Evolutionary conservation across 2,113 vertebrate species (phyloP).

Genomic region (Litocranius walleri): DNA sequence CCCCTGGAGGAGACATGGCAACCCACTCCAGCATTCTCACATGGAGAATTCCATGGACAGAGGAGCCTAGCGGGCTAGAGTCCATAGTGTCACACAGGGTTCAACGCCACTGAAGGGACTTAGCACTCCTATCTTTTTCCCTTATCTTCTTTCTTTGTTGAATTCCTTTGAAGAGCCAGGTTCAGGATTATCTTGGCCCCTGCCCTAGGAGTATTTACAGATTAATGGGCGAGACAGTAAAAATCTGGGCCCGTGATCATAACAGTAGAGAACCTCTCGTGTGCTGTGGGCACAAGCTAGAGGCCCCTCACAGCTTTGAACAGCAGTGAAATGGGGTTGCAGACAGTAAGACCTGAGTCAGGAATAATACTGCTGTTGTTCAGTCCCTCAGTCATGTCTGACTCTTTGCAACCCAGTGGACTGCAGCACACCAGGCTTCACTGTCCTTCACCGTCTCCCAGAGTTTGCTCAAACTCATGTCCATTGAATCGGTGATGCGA

Average conservation of each 20-base stretch:
- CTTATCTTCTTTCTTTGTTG: not conserved
- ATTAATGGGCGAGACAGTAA: not conserved
- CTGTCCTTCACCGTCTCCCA: not conserved
- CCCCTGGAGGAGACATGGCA: not conserved
- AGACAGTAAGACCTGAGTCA: not conserved
- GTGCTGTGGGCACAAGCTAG: fast-evolving
- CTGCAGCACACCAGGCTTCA: not conserved
- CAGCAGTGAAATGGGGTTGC: fast-evolving
- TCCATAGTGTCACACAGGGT: not conserved
- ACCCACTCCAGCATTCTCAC: not conserved
- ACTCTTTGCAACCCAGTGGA: not conserved
- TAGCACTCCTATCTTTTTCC: not conserved
- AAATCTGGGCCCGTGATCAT: fast-evolving
- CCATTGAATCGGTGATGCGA: not conserved
- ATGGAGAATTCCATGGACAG: not conserved
- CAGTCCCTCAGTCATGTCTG: not conserved
- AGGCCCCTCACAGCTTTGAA: not conserved
- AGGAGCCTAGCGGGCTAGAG: not conserved
- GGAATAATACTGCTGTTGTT: not conserved
- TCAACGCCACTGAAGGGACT: not conserved
- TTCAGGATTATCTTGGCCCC: not conserved
- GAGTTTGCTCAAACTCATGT: not conserved
- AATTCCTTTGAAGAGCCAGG: not conserved
- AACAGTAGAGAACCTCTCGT: fast-evolving
- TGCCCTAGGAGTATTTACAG: not conserved